Conservation (phyloP, 2,797 vertebrate species). For the Smutsia temminckii region DNA sequence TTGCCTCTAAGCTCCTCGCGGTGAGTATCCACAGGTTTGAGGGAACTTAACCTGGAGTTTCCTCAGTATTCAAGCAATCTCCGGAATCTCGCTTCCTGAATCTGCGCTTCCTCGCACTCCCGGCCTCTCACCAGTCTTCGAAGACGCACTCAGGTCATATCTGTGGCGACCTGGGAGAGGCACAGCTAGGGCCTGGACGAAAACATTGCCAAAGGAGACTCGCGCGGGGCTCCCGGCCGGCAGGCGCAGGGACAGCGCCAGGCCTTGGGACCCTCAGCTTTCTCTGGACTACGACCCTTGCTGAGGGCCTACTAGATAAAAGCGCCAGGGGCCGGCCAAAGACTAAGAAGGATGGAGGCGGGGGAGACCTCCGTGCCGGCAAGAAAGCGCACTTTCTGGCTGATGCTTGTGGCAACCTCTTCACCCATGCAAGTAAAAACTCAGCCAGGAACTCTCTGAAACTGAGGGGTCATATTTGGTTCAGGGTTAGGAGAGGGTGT, state of each 20-base stretch:
- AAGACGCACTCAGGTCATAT: background rate
- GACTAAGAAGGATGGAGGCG: background rate
- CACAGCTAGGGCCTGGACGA: background rate
- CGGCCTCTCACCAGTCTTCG: background rate
- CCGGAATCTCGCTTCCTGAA: background rate
- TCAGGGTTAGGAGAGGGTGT: background rate
- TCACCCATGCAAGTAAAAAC: background rate
- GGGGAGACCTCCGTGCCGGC: background rate
- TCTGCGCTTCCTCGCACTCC: background rate
- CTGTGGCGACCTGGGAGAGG: background rate
- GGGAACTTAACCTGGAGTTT: conserved; percentile 52
- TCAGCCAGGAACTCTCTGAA: background rate
- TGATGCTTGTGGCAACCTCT: background rate
- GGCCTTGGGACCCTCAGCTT: rapidly evolving
- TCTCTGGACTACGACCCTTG: rapidly evolving
- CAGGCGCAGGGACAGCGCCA: background rate
- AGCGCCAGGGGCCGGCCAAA: rapidly evolving
- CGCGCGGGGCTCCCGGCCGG: background rate
- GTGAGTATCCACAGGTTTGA: conserved; percentile 60
- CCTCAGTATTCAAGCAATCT: background rate
- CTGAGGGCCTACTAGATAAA: background rate
- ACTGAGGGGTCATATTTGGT: background rate
- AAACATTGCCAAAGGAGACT: background rate
- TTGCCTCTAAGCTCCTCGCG: conserved; percentile 34
- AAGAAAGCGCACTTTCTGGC: background rate